A percentile compares a stretch with the other conserved stretches of the same genome.
Evolutionary conservation across 2,797 vertebrate genomes (phyloP).

Genomic region (Nannoperca obscura): DNA sequence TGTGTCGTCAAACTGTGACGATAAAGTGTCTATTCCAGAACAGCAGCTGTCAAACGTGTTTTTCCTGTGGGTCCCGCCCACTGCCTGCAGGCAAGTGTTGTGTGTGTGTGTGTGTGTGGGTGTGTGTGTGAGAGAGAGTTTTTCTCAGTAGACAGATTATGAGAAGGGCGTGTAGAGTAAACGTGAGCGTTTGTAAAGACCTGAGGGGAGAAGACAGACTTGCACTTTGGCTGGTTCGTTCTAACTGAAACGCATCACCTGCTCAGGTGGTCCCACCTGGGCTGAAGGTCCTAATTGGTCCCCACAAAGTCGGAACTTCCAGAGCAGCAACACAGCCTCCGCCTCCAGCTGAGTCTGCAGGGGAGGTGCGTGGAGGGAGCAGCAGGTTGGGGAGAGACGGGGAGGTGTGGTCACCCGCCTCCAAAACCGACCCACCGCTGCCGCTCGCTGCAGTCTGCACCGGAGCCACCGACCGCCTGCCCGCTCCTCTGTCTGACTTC

Average conservation of each 20-base stretch:
- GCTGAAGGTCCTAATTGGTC: not conserved
- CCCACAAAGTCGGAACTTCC: not conserved
- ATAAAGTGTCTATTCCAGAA: not conserved
- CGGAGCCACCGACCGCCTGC: not conserved
- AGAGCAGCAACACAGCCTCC: not conserved
- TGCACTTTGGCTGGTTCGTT: not conserved
- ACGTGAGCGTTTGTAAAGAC: not conserved
- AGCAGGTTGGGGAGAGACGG: constrained; percentile 13
- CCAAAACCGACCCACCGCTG: constrained; percentile 43
- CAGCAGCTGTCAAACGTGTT: constrained; percentile 67
- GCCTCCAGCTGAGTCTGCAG: constrained; percentile 38
- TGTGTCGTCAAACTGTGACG: not conserved
- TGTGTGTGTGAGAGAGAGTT: not conserved
- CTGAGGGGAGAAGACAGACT: not conserved
- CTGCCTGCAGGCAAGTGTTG: constrained; percentile 48
- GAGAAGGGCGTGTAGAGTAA: not conserved
- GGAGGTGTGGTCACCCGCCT: constrained; percentile 71
- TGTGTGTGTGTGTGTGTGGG: not conserved
- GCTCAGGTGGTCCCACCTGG: not conserved
- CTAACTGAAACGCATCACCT: not conserved
- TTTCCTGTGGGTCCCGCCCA: constrained; percentile 61
- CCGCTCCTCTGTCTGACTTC: not conserved
- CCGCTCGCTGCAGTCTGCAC: constrained; percentile 44
- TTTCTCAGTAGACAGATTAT: not conserved
- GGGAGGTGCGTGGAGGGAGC: constrained; percentile 42